These are phyloP conservation scores for Ochotona princeps DNA, from an alignment of 2,113 vertebrate species.

Conservation along the genomic window DNA sequence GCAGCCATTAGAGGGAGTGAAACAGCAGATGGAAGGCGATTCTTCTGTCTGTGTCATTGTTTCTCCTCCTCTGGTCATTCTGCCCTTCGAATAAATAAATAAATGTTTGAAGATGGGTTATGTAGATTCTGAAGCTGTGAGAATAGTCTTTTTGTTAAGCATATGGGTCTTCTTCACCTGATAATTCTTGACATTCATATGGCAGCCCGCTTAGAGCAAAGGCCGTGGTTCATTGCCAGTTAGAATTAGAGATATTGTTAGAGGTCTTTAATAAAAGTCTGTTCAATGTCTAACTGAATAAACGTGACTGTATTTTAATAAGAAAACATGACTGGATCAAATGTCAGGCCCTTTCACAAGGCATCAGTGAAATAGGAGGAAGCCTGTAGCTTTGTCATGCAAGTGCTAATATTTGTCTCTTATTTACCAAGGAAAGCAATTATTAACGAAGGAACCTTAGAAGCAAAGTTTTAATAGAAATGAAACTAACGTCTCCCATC, in stretches of 20 bases:
- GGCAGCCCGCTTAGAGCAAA: not conserved
- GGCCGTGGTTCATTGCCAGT: not conserved
- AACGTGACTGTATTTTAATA: not conserved
- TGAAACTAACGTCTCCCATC: not conserved
- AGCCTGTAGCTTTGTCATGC: not conserved
- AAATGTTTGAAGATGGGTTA: not conserved
- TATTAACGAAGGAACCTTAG: too few species aligned
- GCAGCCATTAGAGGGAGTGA: too few species aligned
- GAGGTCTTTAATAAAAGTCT: not conserved
- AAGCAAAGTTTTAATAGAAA: not conserved
- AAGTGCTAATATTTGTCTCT: not conserved
- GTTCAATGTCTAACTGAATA: not conserved
- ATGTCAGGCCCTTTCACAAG: not conserved
- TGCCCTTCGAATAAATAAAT: too few species aligned
- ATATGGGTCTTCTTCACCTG: not conserved
- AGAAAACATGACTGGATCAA: not conserved
- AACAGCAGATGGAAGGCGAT: too few species aligned
- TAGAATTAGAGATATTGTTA: not conserved
- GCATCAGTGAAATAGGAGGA: not conserved
- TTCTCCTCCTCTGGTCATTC: too few species aligned
- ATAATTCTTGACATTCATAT: constrained; percentile 12
- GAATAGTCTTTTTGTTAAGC: not conserved
- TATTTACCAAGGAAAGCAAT: not conserved
- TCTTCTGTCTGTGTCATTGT: too few species aligned
- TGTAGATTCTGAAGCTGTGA: not conserved